Base-by-base conservation (phyloP, 1,140 invertebrate species). In the Melanaphis sacchari region DNA sequence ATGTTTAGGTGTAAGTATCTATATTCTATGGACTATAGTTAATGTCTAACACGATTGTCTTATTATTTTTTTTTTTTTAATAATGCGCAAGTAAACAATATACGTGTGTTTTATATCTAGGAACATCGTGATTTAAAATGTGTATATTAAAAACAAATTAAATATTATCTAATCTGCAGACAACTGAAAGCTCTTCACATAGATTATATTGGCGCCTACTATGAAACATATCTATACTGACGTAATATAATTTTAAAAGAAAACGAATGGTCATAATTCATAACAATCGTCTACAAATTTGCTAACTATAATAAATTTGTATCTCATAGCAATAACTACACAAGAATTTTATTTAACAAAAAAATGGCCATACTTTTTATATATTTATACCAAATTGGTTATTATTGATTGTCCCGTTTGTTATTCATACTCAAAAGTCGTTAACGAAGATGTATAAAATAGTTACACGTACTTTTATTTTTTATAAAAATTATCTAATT, bases 161-260 rank as follows among this genome's bases (percentile, higher is more conserved):
- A 85, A 43, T 85, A 85, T 43, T 85, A 85, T 85, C 84, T 85
- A 43, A 85, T 85, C 84, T 85, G n/a, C 84, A 85, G 84, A 85
- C 40, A 46, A 85, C 84, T 85, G n/a, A 85, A 85, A 85, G 41
- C 31, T 85, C 84, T 85, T 85, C 26, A 85, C 40, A 31, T 43
- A 43, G 84, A 85, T 85, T 85, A 85, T 85, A 40, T 85, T 85
- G 84, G 87, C 46, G 46, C 46, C 46, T 52, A 89, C 31, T 49
- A n/a, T n/a, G 46, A n/a, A 46, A 46, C 18, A 49, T 89, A 89
- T 89, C 21, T n/a, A 18, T 76, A 24, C 43, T 38, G 40, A 38
- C 21, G 18, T 89, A 89, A 49, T 46, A 43, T 11, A 22, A n/a
- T 52, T 89, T 38, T 38, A 46, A 49, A 89, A 49, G 2, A 89